A percentile compares a stretch with the other conserved stretches of the same genome.
Evolutionary conservation across 2,113 vertebrate genomes (phyloP).

Genomic region (Phalacrocorax pelagicus): DNA sequence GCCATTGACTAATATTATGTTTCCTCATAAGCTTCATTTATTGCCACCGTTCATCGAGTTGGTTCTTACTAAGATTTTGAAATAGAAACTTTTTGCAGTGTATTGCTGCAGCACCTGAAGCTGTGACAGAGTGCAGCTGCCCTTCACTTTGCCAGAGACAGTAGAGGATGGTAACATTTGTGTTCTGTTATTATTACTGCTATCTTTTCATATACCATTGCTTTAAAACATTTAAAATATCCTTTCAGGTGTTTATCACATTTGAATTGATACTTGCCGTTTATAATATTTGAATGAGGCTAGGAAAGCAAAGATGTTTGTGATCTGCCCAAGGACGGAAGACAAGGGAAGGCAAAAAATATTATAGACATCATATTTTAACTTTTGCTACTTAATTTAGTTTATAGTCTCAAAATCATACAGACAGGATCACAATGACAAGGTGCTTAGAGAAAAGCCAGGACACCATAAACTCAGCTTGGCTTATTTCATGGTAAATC

Average conservation of each 20-base stretch:
- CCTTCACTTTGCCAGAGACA: background rate
- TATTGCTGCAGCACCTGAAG: background rate
- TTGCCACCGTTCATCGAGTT: slow-evolving; percentile 4
- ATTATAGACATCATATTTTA: background rate
- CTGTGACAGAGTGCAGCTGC: background rate
- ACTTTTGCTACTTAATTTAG: background rate
- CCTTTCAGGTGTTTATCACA: background rate
- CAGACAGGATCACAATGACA: background rate
- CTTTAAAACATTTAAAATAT: background rate
- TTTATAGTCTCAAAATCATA: background rate
- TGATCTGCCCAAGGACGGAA: background rate
- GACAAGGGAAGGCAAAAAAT: background rate
- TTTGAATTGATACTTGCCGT: background rate
- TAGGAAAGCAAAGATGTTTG: background rate
- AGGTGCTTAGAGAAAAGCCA: background rate
- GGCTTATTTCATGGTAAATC: background rate
- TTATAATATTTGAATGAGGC: background rate
- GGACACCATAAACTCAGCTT: background rate
- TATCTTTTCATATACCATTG: background rate
- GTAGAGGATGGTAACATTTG: background rate
- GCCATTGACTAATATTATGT: slow-evolving; percentile 29
- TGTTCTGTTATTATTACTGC: background rate
- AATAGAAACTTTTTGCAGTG: background rate
- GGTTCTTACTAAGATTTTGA: background rate
- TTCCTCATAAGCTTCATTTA: slow-evolving; percentile 37